These are phyloP conservation scores for Chascanopsetta lugubris DNA, from an alignment of 2,113 vertebrate genomes.

Conservation along the genomic window DNA sequence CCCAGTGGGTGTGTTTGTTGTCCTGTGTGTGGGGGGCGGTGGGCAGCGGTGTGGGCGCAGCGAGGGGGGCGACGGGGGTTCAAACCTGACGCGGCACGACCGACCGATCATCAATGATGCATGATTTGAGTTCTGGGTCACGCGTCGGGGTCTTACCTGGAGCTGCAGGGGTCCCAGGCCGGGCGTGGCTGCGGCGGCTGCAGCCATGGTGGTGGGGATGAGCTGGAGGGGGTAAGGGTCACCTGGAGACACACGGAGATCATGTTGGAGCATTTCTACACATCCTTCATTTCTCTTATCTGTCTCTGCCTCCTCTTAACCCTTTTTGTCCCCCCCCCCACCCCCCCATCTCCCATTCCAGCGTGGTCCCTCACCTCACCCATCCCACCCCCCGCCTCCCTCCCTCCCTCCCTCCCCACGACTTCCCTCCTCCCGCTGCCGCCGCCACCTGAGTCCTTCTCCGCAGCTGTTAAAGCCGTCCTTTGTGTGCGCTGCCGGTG, in stretches of 20 bases:
- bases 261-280: neutral
- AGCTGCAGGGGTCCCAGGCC: conserved; percentile 95
- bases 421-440: neutral
- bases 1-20: conserved; percentile 29
- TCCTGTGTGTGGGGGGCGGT: conserved; percentile 26
- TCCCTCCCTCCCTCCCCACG: conserved; percentile 19
- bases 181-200: conserved; percentile 87
- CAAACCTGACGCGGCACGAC: conserved; percentile 14
- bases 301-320: neutral
- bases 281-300: neutral
- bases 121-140: neutral
- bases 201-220: conserved; percentile 98
- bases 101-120: conserved; percentile 5
- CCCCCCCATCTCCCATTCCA: neutral
- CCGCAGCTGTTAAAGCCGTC: conserved; percentile 87
- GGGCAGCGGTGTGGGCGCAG: conserved; percentile 30
- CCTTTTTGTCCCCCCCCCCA: neutral
- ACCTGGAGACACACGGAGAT: conserved; percentile 82
- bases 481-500: conserved; percentile 85
- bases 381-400: conserved; percentile 17
- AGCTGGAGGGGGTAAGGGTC: conserved; percentile 99
- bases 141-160: conserved; percentile 85
- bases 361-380: neutral
- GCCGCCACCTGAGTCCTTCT: conserved; percentile 87
- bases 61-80: conserved; percentile 13